These are phyloP conservation scores for Stenopsyche tienmushanensis DNA, from an alignment of 1,140 invertebrate genomes.

Conservation along the genomic window DNA sequence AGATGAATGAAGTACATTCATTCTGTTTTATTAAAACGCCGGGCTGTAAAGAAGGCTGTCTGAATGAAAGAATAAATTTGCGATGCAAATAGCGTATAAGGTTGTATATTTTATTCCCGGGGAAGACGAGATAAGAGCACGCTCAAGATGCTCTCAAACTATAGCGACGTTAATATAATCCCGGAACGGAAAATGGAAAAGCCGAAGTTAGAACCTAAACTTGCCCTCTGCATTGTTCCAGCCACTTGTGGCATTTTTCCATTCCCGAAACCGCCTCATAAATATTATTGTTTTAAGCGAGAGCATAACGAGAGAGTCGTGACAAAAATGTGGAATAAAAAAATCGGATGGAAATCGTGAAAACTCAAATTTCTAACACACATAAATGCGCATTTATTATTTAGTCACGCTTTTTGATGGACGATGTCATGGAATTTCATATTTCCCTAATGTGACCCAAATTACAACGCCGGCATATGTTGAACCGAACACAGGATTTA, in stretches of 20 bases:
- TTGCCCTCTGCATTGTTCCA: background rate
- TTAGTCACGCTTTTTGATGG: background rate
- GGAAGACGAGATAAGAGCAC: background rate
- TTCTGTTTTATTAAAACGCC: background rate
- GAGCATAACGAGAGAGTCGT: too few species aligned
- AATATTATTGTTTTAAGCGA: too few species aligned
- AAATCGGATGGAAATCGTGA: too few species aligned
- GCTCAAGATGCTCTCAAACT: too few species aligned
- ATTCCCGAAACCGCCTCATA: too few species aligned
- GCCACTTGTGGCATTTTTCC: background rate
- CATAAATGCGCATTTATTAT: too few species aligned
- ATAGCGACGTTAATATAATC: too few species aligned
- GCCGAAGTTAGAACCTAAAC: background rate
- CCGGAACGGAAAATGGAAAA: background rate
- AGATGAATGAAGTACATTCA: background rate
- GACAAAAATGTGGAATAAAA: too few species aligned
- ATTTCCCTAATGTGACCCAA: background rate
- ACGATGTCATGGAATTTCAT: background rate
- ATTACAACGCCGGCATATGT: background rate
- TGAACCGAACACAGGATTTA: too few species aligned
- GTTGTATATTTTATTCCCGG: background rate
- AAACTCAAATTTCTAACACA: too few species aligned
- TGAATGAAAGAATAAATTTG: background rate
- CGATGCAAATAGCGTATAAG: conserved; percentile 1
- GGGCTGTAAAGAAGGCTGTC: background rate